Evolutionary conservation across 2,888 invertebrate species (phyloP), one percentile per base, ranked within the genome.

Genomic region (Synergus gifuensis): DNA sequence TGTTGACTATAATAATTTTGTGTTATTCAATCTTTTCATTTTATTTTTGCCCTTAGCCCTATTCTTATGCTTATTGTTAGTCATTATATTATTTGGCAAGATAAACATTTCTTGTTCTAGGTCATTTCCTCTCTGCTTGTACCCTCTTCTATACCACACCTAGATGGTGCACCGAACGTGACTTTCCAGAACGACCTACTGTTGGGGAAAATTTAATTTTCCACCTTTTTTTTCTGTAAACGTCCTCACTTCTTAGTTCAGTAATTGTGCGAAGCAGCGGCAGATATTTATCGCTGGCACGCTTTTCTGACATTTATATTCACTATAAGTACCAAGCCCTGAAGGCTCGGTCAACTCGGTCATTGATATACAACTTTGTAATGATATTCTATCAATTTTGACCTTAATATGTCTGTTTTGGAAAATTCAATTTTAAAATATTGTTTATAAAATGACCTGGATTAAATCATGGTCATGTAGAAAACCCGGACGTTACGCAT

Each of bases 281-380:
- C 16, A 73, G 36, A n/a, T 73, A 73, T 73, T 73, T 73, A 73
- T 54, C 54, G 73, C 36, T 73, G 73, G 54, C 73, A 73, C 73
- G 73, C 36, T 73, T 54, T 49, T 16, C 36, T 73, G 54, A 73
- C 73, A 73, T 73, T 73, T 54, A 54, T 73, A 54, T n/a, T 14
- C 73, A 4, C 73, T 73, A 54, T 54, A 73, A 73, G 49, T 36
- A 54, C 49, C 49, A 11, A 16, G 16, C 36, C 49, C 67, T 69
- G 14, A 7, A 49, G 28, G 28, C 44, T 28, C 46, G 46, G 46
- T 49, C 16, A 28, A 16, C 44, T 28, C 46, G 46, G 46, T 49
- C 16, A 28, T 22, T 69, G 69, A 22, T 46, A 49, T 49, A 69
- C 46, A 28, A 69, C 16, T 49, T 49, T n/a, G n/a, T 76, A 1